A percentile compares a stretch with the other conserved stretches of the same genome.
These are phyloP conservation scores for Cecidostiba fungosa DNA, from an alignment of 2,888 invertebrate genomes.

Conservation along the genomic window DNA sequence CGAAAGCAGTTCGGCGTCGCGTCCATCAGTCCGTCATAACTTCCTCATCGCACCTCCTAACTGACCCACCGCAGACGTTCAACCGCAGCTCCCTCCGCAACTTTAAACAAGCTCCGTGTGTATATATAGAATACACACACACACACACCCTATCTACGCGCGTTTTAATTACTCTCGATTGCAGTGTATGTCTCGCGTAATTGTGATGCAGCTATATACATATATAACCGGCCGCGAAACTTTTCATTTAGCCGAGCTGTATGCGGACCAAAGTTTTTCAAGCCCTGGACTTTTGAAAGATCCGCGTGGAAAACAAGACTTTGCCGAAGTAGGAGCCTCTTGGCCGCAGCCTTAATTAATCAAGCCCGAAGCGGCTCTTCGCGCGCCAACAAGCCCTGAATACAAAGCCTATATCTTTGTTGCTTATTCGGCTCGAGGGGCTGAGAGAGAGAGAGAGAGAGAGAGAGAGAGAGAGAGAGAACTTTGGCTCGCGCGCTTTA, in stretches of 20 bases:
- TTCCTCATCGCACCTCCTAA: conserved; percentile 22
- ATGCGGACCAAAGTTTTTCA: conserved; percentile 25
- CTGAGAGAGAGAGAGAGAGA: neutral
- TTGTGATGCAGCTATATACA: neutral
- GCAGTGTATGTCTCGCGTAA: neutral
- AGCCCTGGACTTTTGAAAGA: conserved; percentile 17
- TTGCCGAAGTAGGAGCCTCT: conserved; percentile 36
- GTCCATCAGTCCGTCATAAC: conserved; percentile 48
- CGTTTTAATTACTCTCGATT: neutral
- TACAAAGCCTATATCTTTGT: conserved; percentile 57
- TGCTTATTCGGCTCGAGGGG: conserved; percentile 46
- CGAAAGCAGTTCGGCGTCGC: neutral
- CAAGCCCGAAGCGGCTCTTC: conserved; percentile 50
- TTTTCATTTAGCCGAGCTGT: conserved; percentile 40
- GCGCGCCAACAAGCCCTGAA: conserved; percentile 49
- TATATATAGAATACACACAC: neutral
- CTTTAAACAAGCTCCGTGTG: neutral
- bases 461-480: neutral
- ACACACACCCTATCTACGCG: neutral
- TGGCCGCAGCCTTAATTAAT: conserved; percentile 61
- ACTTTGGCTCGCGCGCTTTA: conserved; percentile 29
- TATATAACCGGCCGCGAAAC: neutral
- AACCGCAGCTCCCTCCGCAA: neutral
- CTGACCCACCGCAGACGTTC: conserved; percentile 1
- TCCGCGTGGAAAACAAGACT: conserved; percentile 3